phyloP scores from a whole-genome alignment of 2,113 vertebrate species.

The Smithornis capensis region DNA sequence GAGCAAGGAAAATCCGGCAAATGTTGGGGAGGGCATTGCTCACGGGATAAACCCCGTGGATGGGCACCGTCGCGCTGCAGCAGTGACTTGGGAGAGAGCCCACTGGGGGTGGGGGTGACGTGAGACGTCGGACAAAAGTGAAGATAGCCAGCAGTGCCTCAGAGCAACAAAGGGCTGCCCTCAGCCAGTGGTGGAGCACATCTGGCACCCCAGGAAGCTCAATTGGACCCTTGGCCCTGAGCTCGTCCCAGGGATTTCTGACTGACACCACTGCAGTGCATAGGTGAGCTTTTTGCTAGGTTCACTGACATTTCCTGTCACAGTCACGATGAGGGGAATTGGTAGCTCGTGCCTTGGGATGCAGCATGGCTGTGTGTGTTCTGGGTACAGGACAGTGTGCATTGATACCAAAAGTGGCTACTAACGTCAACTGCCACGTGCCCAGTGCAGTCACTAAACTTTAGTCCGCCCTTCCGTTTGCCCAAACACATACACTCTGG shows the following conservation, averaged over 20 bases:
- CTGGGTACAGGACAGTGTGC: slow-evolving; percentile 68
- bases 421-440: slow-evolving; percentile 28
- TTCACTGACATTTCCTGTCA: slow-evolving; percentile 71
- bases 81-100: slow-evolving; percentile 21
- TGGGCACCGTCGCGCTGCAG: slow-evolving; percentile 9
- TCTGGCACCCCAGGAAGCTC: slow-evolving; percentile 73
- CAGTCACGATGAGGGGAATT: slow-evolving; percentile 64
- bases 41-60: slow-evolving; percentile 43
- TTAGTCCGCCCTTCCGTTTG: slow-evolving; percentile 64
- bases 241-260: slow-evolving; percentile 73
- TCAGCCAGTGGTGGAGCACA: slow-evolving; percentile 74
- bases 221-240: slow-evolving; percentile 71
- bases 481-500: slow-evolving; percentile 74
- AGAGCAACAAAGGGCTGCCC: slow-evolving; percentile 67
- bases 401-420: slow-evolving; percentile 19
- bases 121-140: slow-evolving; percentile 72
- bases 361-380: slow-evolving; percentile 73
- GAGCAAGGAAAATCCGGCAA: background rate
- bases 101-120: slow-evolving; percentile 52
- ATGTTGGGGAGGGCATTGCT: slow-evolving; percentile 64
- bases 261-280: slow-evolving; percentile 73
- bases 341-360: slow-evolving; percentile 68
- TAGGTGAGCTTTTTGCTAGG: slow-evolving; percentile 73
- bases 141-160: slow-evolving; percentile 75
- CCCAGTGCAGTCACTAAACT: slow-evolving; percentile 63